Evolutionary conservation across 2,113 vertebrate genomes (phyloP).

Genomic region (Stigmatopora nigra): DNA sequence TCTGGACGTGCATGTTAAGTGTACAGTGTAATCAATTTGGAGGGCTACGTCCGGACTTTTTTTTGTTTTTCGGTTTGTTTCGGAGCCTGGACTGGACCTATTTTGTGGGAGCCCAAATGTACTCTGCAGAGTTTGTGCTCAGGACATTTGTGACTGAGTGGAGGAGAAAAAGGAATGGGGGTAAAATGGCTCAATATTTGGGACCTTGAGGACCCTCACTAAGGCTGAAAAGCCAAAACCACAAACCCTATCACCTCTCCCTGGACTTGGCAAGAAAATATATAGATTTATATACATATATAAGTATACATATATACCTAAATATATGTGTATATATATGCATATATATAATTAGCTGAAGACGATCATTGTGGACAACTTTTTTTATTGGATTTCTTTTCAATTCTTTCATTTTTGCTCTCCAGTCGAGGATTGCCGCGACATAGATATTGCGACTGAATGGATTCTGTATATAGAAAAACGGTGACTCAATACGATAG

Average conservation of each 20-base stretch:
- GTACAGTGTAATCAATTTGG: conserved; percentile 58
- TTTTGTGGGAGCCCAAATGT: conserved; percentile 6
- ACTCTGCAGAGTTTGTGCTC: conserved; percentile 17
- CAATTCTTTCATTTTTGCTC: conserved; percentile 43
- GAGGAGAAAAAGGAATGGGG: not conserved
- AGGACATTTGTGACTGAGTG: conserved; percentile 14
- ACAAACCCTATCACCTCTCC: conserved; percentile 35
- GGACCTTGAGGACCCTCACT: conserved; percentile 19
- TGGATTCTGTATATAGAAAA: conserved; percentile 74
- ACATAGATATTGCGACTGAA: conserved; percentile 61
- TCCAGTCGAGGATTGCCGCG: conserved; percentile 49
- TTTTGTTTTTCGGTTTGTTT: not conserved
- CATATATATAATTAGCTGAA: conserved; percentile 49
- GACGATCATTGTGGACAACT: conserved; percentile 54
- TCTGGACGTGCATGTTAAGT: conserved; percentile 68
- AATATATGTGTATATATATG: conserved; percentile 31
- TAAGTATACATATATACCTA: conserved; percentile 20
- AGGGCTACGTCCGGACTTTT: conserved; percentile 37
- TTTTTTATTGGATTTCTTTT: conserved; percentile 55
- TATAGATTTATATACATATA: conserved; percentile 49
- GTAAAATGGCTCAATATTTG: conserved; percentile 22
- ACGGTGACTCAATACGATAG: conserved; percentile 71
- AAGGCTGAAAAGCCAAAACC: conserved; percentile 35
- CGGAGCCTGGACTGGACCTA: conserved; percentile 48
- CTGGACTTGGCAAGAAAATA: conserved; percentile 55